These are phyloP conservation scores for Dynastes grantii DNA, from an alignment of 2,888 invertebrate genomes.

Conservation along the genomic window DNA sequence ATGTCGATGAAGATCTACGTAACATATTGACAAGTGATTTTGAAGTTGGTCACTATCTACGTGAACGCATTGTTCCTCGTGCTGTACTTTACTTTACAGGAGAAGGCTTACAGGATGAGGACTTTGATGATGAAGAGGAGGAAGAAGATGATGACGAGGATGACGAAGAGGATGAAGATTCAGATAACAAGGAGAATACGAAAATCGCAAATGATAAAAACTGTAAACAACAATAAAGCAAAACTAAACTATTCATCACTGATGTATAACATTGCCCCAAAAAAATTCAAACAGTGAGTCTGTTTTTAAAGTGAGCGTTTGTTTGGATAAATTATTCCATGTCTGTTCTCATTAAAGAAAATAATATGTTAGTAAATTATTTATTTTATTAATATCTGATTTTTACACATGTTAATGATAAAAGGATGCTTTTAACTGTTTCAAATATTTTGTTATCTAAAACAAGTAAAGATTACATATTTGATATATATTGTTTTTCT, in stretches of 20 bases:
- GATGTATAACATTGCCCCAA: constrained; percentile 29
- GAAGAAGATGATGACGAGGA: constrained; percentile 76
- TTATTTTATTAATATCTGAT: constrained; percentile 50
- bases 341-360: constrained; percentile 44
- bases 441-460: constrained; percentile 51
- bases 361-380: constrained; percentile 53
- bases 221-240: constrained; percentile 67
- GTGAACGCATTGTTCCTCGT: constrained; percentile 96
- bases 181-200: constrained; percentile 57
- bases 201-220: constrained; percentile 66
- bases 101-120: constrained; percentile 80
- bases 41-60: constrained; percentile 87
- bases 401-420: constrained; percentile 50
- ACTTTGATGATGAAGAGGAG: constrained; percentile 82
- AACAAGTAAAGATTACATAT: constrained; percentile 53
- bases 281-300: constrained; percentile 28
- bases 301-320: constrained; percentile 44
- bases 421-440: constrained; percentile 50
- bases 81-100: constrained; percentile 98
- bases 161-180: constrained; percentile 70
- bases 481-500: constrained; percentile 49
- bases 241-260: constrained; percentile 28
- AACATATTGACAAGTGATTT: constrained; percentile 93
- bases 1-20: constrained; percentile 91
- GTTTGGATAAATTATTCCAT: constrained; percentile 50